Evolutionary conservation across 1,140 invertebrate genomes (phyloP).

Genomic region (Drosophila pallidifrons): DNA sequence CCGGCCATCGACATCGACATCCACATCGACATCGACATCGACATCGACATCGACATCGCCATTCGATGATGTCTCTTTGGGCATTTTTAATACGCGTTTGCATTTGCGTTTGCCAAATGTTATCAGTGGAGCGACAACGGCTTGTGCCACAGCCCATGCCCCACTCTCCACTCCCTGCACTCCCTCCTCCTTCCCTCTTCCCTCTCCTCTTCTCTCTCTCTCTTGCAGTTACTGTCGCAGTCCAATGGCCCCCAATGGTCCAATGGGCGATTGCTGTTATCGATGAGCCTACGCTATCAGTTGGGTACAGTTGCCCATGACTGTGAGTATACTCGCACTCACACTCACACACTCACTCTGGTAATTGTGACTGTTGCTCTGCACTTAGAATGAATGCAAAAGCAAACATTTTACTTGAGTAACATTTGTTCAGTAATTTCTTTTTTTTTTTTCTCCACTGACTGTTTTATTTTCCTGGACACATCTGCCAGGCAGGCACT

Average conservation of each 20-base stretch:
- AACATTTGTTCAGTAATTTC: slow-evolving; percentile 63
- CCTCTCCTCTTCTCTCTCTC: neutral
- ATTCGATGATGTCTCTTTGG: slow-evolving; percentile 67
- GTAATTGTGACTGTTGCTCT: slow-evolving; percentile 26
- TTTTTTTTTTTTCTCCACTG: slow-evolving; percentile 25
- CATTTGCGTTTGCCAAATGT: slow-evolving; percentile 80
- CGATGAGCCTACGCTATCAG: slow-evolving; percentile 73
- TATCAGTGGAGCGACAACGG: slow-evolving; percentile 65
- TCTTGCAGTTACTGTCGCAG: slow-evolving; percentile 23
- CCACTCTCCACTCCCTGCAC: slow-evolving; percentile 32
- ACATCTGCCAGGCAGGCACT: slow-evolving; percentile 39
- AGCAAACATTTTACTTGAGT: slow-evolving; percentile 80
- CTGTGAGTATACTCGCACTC: slow-evolving; percentile 12
- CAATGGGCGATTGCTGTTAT: slow-evolving; percentile 60
- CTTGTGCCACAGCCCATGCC: slow-evolving; percentile 36
- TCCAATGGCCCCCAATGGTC: slow-evolving; percentile 64
- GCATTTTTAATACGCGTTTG: slow-evolving; percentile 81
- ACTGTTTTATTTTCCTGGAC: slow-evolving; percentile 43
- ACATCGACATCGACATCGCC: slow-evolving; percentile 26
- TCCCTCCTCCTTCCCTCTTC: neutral
- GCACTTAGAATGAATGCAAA: slow-evolving; percentile 71
- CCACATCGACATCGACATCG: slow-evolving; percentile 30
- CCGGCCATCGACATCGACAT: slow-evolving; percentile 42
- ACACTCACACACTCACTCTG: neutral
- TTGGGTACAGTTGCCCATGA: slow-evolving; percentile 59